phyloP scores from a whole-genome alignment of 2,113 vertebrate species.

The Cyanoliseus patagonus region DNA sequence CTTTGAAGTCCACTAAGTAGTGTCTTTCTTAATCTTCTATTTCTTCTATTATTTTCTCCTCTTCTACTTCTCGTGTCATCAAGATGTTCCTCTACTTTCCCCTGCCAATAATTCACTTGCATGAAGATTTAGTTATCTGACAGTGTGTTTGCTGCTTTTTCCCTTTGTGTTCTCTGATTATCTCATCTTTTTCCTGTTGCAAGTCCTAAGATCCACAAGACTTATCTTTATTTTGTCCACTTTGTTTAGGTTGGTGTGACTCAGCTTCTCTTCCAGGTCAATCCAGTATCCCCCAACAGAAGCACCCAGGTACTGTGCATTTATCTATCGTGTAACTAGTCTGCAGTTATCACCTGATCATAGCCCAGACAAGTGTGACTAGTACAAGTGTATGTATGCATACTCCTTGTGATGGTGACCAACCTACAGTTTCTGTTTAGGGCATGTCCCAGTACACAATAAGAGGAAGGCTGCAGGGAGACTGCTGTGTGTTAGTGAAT shows the following conservation, averaged over 20 bases:
- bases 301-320: neutral
- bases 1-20: neutral
- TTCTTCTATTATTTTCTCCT: neutral
- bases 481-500: neutral
- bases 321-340: accelerated
- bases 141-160: neutral
- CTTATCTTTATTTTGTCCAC: neutral
- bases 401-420: accelerated
- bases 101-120: neutral
- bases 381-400: neutral
- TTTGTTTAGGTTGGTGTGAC: neutral
- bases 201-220: neutral
- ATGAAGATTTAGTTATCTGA: neutral
- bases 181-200: neutral
- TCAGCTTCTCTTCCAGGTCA: neutral
- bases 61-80: neutral
- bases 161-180: accelerated
- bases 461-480: neutral
- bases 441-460: neutral
- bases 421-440: neutral
- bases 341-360: neutral
- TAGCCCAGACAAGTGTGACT: too few species aligned
- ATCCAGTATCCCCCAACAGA: neutral
- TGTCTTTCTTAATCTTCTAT: neutral
- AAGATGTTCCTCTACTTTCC: neutral